phyloP scores from a whole-genome alignment of 2,797 vertebrate species.

The Manis javanica region DNA sequence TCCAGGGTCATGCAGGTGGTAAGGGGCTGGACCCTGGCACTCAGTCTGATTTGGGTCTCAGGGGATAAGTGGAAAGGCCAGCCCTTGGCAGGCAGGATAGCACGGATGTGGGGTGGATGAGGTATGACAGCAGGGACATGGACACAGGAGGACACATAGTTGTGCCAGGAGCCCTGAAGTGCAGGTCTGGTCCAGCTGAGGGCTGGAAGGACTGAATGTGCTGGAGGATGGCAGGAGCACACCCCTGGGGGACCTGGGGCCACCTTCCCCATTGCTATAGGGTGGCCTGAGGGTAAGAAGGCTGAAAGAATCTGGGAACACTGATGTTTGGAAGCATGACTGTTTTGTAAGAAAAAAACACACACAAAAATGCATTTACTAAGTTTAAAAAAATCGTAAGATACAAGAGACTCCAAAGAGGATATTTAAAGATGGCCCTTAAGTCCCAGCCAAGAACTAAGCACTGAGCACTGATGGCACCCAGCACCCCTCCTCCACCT shows the following conservation, averaged over 20 bases:
- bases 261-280: not conserved
- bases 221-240: not conserved
- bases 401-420: not conserved
- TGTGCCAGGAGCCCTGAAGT: rapidly evolving
- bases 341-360: not conserved
- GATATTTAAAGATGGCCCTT: not conserved
- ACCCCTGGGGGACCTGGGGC: rapidly evolving
- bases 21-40: rapidly evolving
- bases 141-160: rapidly evolving
- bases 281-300: too few relatives aligned
- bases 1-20: not conserved
- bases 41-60: not conserved
- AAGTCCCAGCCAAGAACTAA: not conserved
- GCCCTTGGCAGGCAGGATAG: too few relatives aligned
- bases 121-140: rapidly evolving
- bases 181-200: not conserved
- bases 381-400: not conserved
- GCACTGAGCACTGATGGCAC: rapidly evolving
- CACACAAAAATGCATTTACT: not conserved
- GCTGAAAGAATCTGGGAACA: not conserved
- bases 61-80: rapidly evolving
- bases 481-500: not conserved
- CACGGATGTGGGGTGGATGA: not conserved
- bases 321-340: not conserved
- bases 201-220: rapidly evolving